phyloP scores from a whole-genome alignment of 2,797 vertebrate genomes.

The Lacerta bilineata region DNA sequence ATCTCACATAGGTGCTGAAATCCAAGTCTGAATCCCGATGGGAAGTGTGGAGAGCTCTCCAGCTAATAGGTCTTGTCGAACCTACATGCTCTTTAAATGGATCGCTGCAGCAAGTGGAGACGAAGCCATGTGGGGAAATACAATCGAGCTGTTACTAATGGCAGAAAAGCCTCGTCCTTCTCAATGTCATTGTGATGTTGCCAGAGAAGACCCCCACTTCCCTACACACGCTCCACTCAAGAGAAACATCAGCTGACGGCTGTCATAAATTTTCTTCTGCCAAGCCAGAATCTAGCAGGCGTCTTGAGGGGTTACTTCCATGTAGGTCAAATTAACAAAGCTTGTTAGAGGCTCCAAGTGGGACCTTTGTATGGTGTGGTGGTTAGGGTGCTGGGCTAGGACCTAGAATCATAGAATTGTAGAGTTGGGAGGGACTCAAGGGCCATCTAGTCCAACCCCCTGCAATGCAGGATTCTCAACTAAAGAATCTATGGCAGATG shows the following conservation, averaged over 20 bases:
- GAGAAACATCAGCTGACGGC: neutral
- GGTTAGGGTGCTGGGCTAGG: no score
- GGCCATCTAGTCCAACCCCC: no score
- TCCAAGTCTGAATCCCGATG: neutral
- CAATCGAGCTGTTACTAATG: neutral
- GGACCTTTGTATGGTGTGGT: no score
- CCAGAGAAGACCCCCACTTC: neutral
- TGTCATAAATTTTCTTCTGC: neutral
- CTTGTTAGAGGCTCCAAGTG: no score
- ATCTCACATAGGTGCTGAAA: neutral
- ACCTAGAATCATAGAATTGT: no score
- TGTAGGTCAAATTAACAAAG: no score
- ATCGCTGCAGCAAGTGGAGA: neutral
- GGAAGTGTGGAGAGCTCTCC: constrained; percentile 22
- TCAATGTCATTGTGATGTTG: neutral
- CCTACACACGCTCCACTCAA: neutral
- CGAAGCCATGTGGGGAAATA: neutral
- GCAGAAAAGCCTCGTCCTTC: neutral
- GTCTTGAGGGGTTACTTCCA: neutral
- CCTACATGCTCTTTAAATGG: neutral
- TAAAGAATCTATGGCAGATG: no score
- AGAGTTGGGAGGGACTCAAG: no score
- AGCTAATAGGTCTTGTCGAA: constrained; percentile 32
- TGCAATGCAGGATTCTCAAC: no score
- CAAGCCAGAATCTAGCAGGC: neutral